phyloP scores from a whole-genome alignment of 2,113 vertebrate genomes.

The Hyperopisus bebe region DNA sequence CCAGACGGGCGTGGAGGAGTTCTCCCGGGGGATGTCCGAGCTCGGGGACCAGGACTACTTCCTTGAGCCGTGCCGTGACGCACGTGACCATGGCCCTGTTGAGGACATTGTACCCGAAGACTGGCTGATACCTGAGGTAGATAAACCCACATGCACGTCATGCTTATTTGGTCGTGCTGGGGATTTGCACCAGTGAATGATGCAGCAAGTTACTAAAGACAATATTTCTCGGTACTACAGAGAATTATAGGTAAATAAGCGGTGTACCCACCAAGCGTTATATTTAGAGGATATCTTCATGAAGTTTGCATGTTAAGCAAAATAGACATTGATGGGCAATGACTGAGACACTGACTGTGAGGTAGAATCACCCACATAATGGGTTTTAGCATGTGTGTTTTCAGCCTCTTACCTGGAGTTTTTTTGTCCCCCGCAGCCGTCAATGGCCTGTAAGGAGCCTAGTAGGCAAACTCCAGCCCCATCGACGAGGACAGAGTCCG shows the following conservation, averaged over 20 bases:
- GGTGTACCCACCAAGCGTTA: neutral
- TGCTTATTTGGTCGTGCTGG: neutral
- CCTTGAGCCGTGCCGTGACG: slow-evolving; percentile 76
- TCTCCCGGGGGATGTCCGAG: slow-evolving; percentile 69
- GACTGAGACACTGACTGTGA: neutral
- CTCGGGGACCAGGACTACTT: slow-evolving; percentile 65
- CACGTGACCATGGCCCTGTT: slow-evolving; percentile 52
- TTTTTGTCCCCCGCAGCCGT: slow-evolving; percentile 46
- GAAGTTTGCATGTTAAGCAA: neutral
- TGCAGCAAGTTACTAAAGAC: neutral
- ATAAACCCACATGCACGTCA: neutral
- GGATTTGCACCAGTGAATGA: neutral
- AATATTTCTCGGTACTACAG: neutral
- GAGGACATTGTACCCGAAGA: slow-evolving; percentile 53
- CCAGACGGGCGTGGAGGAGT: slow-evolving; percentile 75
- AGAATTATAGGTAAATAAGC: neutral
- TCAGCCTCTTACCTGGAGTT: neutral
- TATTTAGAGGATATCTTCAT: neutral
- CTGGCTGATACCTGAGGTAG: slow-evolving; percentile 49
- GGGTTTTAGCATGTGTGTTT: neutral
- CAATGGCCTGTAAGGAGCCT: slow-evolving; percentile 44
- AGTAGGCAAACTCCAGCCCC: neutral
- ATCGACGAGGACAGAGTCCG: slow-evolving; percentile 61
- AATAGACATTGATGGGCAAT: neutral
- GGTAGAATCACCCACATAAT: neutral